Conservation (phyloP, 1,140 invertebrate species). For the Bombus huntii region DNA sequence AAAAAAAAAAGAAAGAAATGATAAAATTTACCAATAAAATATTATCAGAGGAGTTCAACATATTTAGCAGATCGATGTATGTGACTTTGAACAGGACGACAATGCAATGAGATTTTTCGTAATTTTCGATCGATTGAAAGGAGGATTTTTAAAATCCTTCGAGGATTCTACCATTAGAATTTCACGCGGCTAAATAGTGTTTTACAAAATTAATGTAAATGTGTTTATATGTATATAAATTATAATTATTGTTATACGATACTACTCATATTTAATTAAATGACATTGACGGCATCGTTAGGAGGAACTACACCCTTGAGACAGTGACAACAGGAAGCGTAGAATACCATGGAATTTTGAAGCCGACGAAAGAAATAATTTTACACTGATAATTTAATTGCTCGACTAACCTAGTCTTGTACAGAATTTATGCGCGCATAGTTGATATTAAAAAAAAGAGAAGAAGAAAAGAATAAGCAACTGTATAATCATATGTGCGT, state of each 20-base stretch:
- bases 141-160: neutral
- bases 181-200: constrained; percentile 53
- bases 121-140: neutral
- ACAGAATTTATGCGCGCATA: constrained; percentile 77
- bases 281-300: constrained; percentile 31
- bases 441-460: constrained; percentile 62
- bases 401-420: constrained; percentile 81
- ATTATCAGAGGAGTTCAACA: neutral
- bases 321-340: constrained; percentile 36
- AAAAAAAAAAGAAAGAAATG: neutral
- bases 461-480: constrained; percentile 7
- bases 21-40: neutral
- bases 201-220: constrained; percentile 76
- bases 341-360: constrained; percentile 33
- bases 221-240: constrained; percentile 82
- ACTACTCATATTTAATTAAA: constrained; percentile 74
- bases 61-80: neutral
- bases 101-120: neutral
- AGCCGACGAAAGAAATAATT: constrained; percentile 29
- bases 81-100: neutral
- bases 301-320: constrained; percentile 24
- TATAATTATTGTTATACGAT: constrained; percentile 77
- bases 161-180: constrained; percentile 9
- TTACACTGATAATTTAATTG: constrained; percentile 69
- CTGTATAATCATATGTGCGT: constrained; percentile 30